Evolutionary conservation across 2,888 invertebrate species (phyloP), one percentile per base, ranked within the genome.

Genomic region (Nineta flava): DNA sequence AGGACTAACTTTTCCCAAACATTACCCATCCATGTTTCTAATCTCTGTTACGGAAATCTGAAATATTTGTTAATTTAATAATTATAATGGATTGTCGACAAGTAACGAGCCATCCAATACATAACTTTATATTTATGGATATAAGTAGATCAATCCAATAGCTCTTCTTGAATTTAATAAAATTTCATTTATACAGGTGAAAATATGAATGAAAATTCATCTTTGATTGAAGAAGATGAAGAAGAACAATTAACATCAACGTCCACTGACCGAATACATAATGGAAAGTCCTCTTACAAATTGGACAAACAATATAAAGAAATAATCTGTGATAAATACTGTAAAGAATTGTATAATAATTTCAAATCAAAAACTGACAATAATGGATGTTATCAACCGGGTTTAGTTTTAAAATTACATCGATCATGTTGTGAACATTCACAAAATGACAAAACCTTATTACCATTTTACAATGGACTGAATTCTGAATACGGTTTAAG

Each of bases 401-500:
- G 44, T 4, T 17, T 26, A n/a, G 44, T 44, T 2, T 21, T 44
- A n/a, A 44, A 44, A 44, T 12, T 44, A 21, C 44, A 44, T 9
- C 44, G 44, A 21, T 17, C 13, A 21, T 44, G 44, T n/a, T 44
- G 44, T 44, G 41, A 41, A 15, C 19, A 26, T 21, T 16, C 13
- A 16, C 13, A 16, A 21, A 17, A 17, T 13, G 44, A 13, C n/a
- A 44, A 44, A 44, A 26, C 19, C n/a, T 44, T 21, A 17, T 12
- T 44, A 12, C 44, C 44, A 7, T 13, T n/a, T 19, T 44, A 44
- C 26, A 44, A 44, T n/a, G 44, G 44, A 12, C 17, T 21, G 9
- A 44, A 44, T 44, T 44, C 44, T 9, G 44, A 44, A 44, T 44
- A 44, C 6, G 44, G 44, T 21, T 19, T 44, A 17, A 44, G 44